These are phyloP conservation scores for Brachyopa scutellaris DNA, from an alignment of 2,888 invertebrate species.

Conservation along the genomic window DNA sequence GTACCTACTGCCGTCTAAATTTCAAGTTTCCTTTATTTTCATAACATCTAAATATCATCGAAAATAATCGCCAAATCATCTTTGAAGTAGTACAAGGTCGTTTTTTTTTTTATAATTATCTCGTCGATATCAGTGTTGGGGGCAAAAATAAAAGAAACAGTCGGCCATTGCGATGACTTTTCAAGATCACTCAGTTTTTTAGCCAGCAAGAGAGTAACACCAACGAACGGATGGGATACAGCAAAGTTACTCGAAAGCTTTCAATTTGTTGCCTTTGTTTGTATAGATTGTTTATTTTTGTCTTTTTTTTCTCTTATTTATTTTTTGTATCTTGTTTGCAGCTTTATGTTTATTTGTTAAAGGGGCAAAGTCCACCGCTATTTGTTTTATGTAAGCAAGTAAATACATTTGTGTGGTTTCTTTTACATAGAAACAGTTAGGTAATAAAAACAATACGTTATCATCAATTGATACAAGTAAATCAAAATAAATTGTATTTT, in stretches of 20 bases:
- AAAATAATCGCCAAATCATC: constrained; percentile 19
- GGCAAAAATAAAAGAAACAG: constrained; percentile 22
- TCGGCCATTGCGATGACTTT: constrained; percentile 35
- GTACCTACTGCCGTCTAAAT: no score
- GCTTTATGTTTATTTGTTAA: neutral
- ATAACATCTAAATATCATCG: neutral
- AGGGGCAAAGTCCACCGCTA: constrained; percentile 40
- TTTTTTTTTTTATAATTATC: neutral
- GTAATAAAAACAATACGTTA: neutral
- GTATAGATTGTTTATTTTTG: constrained; percentile 32
- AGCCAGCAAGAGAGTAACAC: neutral
- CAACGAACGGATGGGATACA: neutral
- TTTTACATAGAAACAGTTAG: neutral
- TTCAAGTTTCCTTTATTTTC: neutral
- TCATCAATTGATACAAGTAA: neutral
- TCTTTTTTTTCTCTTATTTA: neutral
- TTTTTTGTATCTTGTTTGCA: constrained; percentile 9
- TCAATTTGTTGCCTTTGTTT: neutral
- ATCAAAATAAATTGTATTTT: constrained; percentile 40
- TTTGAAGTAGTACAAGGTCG: constrained; percentile 54
- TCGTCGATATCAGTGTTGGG: constrained; percentile 10
- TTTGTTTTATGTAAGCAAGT: constrained; percentile 18
- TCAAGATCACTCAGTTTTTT: constrained; percentile 46
- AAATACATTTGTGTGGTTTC: neutral
- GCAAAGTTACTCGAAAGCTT: constrained; percentile 35